phyloP scores from a whole-genome alignment of 1,140 invertebrate species.

The Asobara japonica region DNA sequence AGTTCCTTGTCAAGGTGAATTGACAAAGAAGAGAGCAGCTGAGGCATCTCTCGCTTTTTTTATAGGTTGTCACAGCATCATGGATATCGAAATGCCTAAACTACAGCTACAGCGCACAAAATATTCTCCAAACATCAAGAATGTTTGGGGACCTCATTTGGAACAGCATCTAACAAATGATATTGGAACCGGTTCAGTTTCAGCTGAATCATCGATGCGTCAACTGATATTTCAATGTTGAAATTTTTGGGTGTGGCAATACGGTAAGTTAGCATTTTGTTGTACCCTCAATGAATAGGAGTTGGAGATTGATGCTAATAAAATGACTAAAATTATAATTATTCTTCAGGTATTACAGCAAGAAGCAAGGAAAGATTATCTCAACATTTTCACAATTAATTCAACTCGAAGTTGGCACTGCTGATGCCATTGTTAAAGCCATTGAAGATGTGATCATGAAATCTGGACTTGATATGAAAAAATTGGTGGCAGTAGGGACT shows the following conservation, averaged over 20 bases:
- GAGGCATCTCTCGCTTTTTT: too few relatives aligned
- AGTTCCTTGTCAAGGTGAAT: too few relatives aligned
- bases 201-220: conserved; percentile 54
- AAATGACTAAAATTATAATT: neutral
- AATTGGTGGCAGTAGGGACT: conserved; percentile 47
- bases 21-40: too few relatives aligned
- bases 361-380: conserved; percentile 12
- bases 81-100: neutral
- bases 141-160: conserved; percentile 51
- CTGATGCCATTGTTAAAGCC: conserved; percentile 28
- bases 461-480: conserved; percentile 31
- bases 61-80: too few relatives aligned
- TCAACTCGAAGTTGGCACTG: conserved; percentile 29
- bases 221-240: conserved; percentile 49
- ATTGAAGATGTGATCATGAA: conserved; percentile 12
- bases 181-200: conserved; percentile 48
- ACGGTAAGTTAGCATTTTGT: neutral
- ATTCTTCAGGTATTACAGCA: conserved; percentile 27
- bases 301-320: neutral
- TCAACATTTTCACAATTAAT: conserved; percentile 31
- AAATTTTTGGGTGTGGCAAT: conserved; percentile 48
- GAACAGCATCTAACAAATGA: conserved; percentile 42
- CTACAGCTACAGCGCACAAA: conserved; percentile 45
- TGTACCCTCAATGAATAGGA: neutral
- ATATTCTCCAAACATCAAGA: conserved; percentile 51